Evolutionary conservation across 2,888 invertebrate species (phyloP).

Genomic region (Leucoma salicis): DNA sequence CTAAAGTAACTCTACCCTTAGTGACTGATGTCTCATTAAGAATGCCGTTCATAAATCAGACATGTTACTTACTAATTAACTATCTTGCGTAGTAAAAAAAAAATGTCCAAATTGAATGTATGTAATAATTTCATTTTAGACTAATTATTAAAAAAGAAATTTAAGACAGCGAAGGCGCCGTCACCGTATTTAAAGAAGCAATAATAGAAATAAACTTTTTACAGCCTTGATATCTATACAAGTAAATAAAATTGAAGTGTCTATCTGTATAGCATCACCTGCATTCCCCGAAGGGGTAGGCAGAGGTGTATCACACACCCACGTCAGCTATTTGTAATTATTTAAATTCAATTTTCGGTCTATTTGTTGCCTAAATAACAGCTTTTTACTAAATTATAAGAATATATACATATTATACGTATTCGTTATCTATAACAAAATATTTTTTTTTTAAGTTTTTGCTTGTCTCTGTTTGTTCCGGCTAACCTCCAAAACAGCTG

Average conservation of each 20-base stretch:
- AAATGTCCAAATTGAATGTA: not conserved
- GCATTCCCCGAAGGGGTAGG: too few species aligned
- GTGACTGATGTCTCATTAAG: not conserved
- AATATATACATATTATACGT: too few species aligned
- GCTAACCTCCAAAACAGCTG: too few species aligned
- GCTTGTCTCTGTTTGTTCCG: too few species aligned
- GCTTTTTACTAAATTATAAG: too few species aligned
- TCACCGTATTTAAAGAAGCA: not conserved
- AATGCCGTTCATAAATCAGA: not conserved
- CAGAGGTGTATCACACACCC: too few species aligned
- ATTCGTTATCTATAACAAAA: too few species aligned
- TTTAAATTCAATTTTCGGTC: too few species aligned
- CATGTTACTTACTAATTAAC: not conserved
- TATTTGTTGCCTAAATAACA: too few species aligned
- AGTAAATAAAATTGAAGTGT: slow-evolving; percentile 6
- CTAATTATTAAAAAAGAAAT: not conserved
- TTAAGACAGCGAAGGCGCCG: not conserved
- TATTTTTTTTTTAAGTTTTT: too few species aligned
- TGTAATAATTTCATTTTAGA: not conserved
- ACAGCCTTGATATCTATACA: slow-evolving; percentile 13
- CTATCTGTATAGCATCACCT: too few species aligned
- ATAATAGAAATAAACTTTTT: slow-evolving; percentile 1
- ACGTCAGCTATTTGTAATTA: too few species aligned
- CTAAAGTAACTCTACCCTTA: not conserved
- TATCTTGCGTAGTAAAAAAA: not conserved